Base-by-base conservation (phyloP, 2,797 vertebrate genomes). In the Pipistrellus pygmaeus region DNA sequence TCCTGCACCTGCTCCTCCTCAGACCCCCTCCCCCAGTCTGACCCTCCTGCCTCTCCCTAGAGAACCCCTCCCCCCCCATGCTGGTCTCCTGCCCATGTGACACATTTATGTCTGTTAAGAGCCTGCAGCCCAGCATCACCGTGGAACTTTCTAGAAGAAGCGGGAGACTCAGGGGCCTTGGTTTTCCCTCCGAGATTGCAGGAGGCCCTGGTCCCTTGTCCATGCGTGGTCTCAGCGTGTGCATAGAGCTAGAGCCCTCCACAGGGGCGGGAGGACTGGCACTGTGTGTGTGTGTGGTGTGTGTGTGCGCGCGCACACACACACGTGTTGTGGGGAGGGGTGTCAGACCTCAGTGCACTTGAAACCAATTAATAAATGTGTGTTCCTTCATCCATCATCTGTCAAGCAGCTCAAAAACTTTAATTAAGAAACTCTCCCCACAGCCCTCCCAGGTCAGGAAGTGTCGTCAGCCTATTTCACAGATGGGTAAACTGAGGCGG, bases 401-500 rank as follows among this genome's bases (percentile, higher is more conserved):
- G 32, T 57, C 32, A n/a, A 32, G 76, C n/a, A 8, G 46, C 72
- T 81, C 35, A 48, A 2, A 2, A 46, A 44, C 86, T 60, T 57
- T 80, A 60, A 71, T 93, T 85, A 86, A 66, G 32, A 48, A 23
- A 66, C 11, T 64, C 35, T 41, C 83, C 57, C 17, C n/a, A 15
- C n/a, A 38, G 25, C 9, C 73, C 14, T 46, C 23, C 27, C 0
- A 69, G 88, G 85, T 91, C 93, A 87, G 88, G 62, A 82, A 72
- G 21, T 44, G 30, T 8, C 82, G 44, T 88, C 80, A 62, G 38
- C 86, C 82, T 94, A 62, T 77, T 88, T 96, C 95, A 94, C 76
- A 94, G 83, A 27, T 80, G 64, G 91, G 94, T 83, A 97, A 97
- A 97, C 94, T 41, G 95, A 97, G 97, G 92, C 84, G 71, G 18